Evolutionary conservation across 2,888 invertebrate genomes (phyloP), one percentile per base, ranked within the genome.

Genomic region (Drosophila neutralis): DNA sequence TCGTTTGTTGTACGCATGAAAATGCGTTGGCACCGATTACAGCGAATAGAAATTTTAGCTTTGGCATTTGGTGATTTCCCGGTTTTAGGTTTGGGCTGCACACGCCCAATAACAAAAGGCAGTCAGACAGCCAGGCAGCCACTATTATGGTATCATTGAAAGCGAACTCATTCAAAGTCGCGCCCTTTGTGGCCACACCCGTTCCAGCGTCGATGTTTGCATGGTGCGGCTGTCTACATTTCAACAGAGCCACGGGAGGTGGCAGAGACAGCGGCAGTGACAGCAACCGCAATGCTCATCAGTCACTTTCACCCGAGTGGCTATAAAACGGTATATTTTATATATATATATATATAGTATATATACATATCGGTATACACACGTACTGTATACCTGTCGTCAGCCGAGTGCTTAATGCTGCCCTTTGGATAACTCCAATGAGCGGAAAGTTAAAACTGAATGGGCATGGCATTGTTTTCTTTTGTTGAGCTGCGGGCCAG

Each of bases 301-400:
- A 89, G 71, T 89, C 90, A 90, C 87, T 87, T 87, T 87, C 87
- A 86, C 87, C 82, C 52, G 74, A 83, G 68, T 74, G 78, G 84
- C 74, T 82, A 82, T 84, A 89, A 84, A 86, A 84, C 74, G 76
- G 74, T 80, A 77, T 70, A 59, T 73, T 81, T 79, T 76, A 63
- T 69, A 63, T 42, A 35, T 24, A 29, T 76, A 27, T 29, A 29
- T 31, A 42, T 18, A 27, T 21, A 29, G 29, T 29, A 48, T 45
- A 54, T 59, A 59, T 18, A 64, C n/a, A 60, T 60, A 35, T 40
- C 21, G 8, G 62, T 56, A 65, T 57, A 61, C 49, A 56, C 40
- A 49, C 21, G 54, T 56, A 27, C 27, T 18, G 18, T 27, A 35
- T 53, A 48, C 45, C 66, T 66, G 64, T 45, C 38, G 52, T 21